phyloP scores from a whole-genome alignment of 2,797 vertebrate genomes.

The Phalanger gymnotis region DNA sequence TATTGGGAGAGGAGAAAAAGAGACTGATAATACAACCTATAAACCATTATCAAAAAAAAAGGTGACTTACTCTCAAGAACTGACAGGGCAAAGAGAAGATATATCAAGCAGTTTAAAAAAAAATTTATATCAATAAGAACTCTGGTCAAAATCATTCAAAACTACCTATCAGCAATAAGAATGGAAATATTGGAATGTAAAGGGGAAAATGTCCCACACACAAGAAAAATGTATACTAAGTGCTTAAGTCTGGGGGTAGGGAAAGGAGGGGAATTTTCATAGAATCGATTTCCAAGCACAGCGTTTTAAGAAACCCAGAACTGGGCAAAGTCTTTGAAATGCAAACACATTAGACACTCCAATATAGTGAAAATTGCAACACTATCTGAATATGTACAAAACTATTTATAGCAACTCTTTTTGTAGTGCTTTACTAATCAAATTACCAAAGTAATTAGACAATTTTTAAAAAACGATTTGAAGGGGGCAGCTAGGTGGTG shows the following conservation, averaged over 20 bases:
- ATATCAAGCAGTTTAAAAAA: neutral
- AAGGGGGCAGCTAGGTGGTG: too few relatives aligned
- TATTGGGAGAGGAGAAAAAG: neutral
- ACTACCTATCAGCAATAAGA: neutral
- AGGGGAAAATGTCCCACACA: neutral
- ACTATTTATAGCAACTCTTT: too few relatives aligned
- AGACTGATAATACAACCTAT: neutral
- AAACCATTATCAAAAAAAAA: neutral
- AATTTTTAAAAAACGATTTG: neutral
- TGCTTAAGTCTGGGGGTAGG: neutral
- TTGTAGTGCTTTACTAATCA: neutral
- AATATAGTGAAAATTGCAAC: neutral
- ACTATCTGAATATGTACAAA: neutral
- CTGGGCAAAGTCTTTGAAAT: neutral
- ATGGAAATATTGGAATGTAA: neutral
- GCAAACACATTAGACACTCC: neutral
- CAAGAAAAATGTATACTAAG: neutral
- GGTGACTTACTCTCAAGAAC: neutral
- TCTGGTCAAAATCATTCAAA: neutral
- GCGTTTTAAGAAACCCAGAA: neutral
- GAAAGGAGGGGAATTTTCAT: neutral
- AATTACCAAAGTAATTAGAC: neutral
- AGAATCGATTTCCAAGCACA: neutral
- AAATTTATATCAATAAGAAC: neutral
- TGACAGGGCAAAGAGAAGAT: neutral